Evolutionary conservation across 1,140 invertebrate genomes (phyloP), one percentile per base, ranked within the genome.

Genomic region (Varroa destructor): DNA sequence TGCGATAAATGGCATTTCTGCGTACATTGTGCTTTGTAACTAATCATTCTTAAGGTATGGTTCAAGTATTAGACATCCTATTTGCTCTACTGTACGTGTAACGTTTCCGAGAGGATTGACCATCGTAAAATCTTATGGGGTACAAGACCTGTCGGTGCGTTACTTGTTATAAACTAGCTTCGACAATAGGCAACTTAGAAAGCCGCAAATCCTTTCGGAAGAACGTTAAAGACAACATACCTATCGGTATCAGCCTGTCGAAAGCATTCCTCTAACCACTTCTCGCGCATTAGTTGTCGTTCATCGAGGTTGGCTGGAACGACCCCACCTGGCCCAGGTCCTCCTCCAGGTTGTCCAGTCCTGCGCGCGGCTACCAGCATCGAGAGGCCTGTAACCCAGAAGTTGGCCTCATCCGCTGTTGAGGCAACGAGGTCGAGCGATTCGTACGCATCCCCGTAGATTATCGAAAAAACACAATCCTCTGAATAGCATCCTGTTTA

Each of bases 391-490:
- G 83, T 84, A 6, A 85, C 81, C 85, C 85, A 86, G 72, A 86
- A 84, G 75, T 85, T 86, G 6, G 86, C 84, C 76, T 86, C 85
- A 74, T 85, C 84, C 6, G 84, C 79, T 40, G 81, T 81, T 61
- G 82, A 79, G 12, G 86, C 85, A 67, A 86, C 82, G 67, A 86
- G 77, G 77, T 86, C 85, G 58, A 86, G 78, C 40, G 83, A 82
- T 61, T 85, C 83, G 78, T 83, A 86, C 55, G 82, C 80, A 55
- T 85, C 84, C 12, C 84, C 85, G 75, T 85, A 85, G 56, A 87
- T 81, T 55, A 86, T 83, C 51, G 85, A 85, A 76, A 86, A 87
- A 55, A 83, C 82, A 77, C 85, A 85, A 73, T 86, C 85, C 74
- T 85, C 80, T 70, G 78, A 76, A 75, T 82, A 83, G 73, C 80